phyloP scores from a whole-genome alignment of 2,888 invertebrate species.

The Lepidochitona cinerea region DNA sequence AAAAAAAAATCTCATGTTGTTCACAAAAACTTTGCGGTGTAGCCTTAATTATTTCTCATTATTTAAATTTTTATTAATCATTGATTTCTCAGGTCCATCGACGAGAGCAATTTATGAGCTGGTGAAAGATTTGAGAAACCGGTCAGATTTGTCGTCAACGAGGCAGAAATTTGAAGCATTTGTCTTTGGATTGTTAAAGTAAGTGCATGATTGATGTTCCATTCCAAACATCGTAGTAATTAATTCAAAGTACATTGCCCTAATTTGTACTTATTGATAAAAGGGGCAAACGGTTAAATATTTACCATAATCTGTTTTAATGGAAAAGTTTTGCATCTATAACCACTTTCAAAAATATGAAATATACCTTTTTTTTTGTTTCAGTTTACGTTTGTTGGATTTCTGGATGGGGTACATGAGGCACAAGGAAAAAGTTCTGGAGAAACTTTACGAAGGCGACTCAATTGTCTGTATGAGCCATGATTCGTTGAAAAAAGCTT shows the following conservation, averaged over 20 bases:
- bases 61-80: too few species aligned
- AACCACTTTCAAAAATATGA: too few species aligned
- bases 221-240: neutral
- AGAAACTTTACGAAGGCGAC: slow-evolving; percentile 84
- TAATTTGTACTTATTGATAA: too few species aligned
- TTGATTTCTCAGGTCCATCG: slow-evolving; percentile 80
- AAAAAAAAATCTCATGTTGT: too few species aligned
- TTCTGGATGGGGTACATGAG: slow-evolving; percentile 91
- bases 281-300: too few species aligned
- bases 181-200: slow-evolving; percentile 88
- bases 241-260: too few species aligned
- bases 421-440: slow-evolving; percentile 85
- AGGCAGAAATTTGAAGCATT: slow-evolving; percentile 91
- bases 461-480: slow-evolving; percentile 80
- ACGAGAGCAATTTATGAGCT: slow-evolving; percentile 87
- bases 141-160: slow-evolving; percentile 86
- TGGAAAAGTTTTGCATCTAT: too few species aligned
- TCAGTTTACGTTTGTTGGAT: slow-evolving; percentile 86
- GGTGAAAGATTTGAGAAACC: slow-evolving; percentile 85
- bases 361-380: neutral
- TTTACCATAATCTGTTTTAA: too few species aligned
- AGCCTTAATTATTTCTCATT: too few species aligned
- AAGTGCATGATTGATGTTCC: slow-evolving; percentile 72
- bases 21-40: too few species aligned
- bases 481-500: slow-evolving; percentile 75